These are phyloP conservation scores for Hylaea fasciaria DNA, from an alignment of 2,888 invertebrate species.

Conservation along the genomic window DNA sequence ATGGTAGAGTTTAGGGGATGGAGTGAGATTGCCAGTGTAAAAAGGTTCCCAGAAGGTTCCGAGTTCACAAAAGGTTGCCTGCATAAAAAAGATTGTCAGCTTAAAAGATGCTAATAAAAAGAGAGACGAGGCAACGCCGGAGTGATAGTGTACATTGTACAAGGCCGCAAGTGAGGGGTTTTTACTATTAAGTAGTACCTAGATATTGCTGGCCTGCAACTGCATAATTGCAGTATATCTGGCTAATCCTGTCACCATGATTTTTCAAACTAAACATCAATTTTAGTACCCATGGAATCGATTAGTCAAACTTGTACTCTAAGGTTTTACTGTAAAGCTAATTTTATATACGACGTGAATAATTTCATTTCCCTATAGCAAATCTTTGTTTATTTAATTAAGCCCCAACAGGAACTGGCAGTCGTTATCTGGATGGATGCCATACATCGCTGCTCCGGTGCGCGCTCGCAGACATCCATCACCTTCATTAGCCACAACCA, in stretches of 20 bases:
- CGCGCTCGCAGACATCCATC: conserved; percentile 57
- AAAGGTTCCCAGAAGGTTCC: conserved; percentile 1
- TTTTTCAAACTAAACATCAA: too few relatives aligned
- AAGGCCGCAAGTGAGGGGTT: background rate
- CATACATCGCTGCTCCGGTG: conserved; percentile 65
- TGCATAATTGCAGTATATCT: too few relatives aligned
- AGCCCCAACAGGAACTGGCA: conserved; percentile 45
- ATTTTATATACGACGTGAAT: background rate
- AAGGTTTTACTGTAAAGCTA: background rate
- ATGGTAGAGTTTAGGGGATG: conserved; percentile 19
- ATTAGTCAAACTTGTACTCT: too few relatives aligned
- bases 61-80: conserved; percentile 1
- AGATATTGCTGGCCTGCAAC: too few relatives aligned
- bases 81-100: conserved; percentile 3
- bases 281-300: too few relatives aligned
- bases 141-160: background rate
- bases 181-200: background rate
- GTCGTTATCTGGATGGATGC: conserved; percentile 63
- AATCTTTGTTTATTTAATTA: conserved; percentile 21
- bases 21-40: conserved; percentile 10
- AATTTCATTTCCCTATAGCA: background rate
- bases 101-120: background rate
- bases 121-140: background rate
- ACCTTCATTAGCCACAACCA: conserved; percentile 64
- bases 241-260: too few relatives aligned